phyloP scores from a whole-genome alignment of 2,888 invertebrate species.

The Ornithoptera alexandrae region DNA sequence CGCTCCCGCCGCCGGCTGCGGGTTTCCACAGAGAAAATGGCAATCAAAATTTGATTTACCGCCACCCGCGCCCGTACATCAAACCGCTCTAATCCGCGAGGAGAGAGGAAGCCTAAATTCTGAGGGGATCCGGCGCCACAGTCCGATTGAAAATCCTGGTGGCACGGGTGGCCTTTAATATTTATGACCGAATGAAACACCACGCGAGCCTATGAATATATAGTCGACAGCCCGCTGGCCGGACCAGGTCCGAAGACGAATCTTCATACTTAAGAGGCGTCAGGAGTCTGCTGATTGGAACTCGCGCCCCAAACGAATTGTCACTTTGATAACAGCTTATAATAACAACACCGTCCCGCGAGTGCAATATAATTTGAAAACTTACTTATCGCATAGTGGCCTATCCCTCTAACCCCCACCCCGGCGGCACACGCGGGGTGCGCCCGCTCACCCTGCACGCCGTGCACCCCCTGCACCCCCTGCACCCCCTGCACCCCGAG shows the following conservation, averaged over 20 bases:
- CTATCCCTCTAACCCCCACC: no score
- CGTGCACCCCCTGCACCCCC: neutral
- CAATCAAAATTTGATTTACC: conserved; percentile 81
- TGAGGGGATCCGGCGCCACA: conserved; percentile 66
- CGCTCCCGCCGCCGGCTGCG: conserved; percentile 62
- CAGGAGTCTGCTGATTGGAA: no score
- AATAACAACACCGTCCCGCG: no score
- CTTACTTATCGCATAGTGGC: no score
- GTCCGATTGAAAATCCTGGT: conserved; percentile 74
- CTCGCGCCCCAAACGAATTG: no score
- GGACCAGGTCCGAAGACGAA: no score
- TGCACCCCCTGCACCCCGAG: neutral
- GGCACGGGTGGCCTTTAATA: conserved; percentile 66
- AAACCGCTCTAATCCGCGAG: conserved; percentile 74
- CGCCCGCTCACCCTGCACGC: no score
- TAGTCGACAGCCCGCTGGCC: conserved; percentile 37
- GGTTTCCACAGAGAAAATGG: conserved; percentile 78
- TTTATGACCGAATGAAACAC: conserved; percentile 72
- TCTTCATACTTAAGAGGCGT: no score
- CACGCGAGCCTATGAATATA: conserved; percentile 64
- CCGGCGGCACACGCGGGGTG: no score
- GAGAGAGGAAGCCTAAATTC: conserved; percentile 70
- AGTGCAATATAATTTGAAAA: no score
- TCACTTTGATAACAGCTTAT: no score
- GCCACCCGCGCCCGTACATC: conserved; percentile 77